Evolutionary conservation across 2,888 invertebrate genomes (phyloP).

Genomic region (Erpobdella octoculata): DNA sequence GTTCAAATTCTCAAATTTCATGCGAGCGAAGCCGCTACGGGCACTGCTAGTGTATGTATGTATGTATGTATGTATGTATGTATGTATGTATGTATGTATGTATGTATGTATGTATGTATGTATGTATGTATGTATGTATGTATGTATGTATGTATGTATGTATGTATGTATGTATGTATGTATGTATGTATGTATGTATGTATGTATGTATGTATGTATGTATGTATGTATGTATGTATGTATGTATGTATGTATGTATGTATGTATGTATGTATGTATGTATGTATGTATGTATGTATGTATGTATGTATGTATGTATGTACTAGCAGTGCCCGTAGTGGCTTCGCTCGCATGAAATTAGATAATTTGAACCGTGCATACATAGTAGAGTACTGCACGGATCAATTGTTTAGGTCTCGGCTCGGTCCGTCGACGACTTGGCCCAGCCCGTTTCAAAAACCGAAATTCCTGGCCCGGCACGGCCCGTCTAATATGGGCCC

Average conservation of each 20-base stretch:
- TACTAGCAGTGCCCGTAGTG: too few species aligned
- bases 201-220: conserved; percentile 22
- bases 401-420: not conserved
- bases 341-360: too few species aligned
- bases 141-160: conserved; percentile 12
- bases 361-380: too few species aligned
- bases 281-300: conserved; percentile 22
- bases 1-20: too few species aligned
- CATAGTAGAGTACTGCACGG: too few species aligned
- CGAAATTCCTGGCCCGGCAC: too few species aligned
- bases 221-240: conserved; percentile 19
- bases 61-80: conserved; percentile 21
- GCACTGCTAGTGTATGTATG: too few species aligned
- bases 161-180: conserved; percentile 15
- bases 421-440: too few species aligned
- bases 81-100: conserved; percentile 31
- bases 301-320: conserved; percentile 14
- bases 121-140: conserved; percentile 7
- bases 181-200: conserved; percentile 20
- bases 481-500: too few species aligned
- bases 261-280: conserved; percentile 12
- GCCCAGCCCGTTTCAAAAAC: too few species aligned
- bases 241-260: conserved; percentile 13
- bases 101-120: conserved; percentile 26
- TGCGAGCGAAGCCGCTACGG: too few species aligned